A percentile compares a stretch with the other conserved stretches of the same genome.
Conservation (phyloP, 2,113 vertebrate species). For the Anguilla japonica region DNA sequence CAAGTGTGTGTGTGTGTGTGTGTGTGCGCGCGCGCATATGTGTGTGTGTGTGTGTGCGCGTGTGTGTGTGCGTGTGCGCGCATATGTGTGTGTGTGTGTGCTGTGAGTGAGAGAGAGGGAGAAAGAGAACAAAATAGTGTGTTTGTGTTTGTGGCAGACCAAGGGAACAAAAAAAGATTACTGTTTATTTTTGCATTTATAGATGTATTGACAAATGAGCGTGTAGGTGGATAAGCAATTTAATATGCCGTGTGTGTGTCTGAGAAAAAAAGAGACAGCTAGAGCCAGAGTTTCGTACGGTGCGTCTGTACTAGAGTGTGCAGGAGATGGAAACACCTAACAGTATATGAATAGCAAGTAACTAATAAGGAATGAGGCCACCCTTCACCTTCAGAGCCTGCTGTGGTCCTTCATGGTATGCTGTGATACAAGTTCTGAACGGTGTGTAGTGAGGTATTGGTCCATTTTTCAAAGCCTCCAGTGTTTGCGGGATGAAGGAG, state of each 20-base stretch:
- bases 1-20: background rate
- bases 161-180: background rate
- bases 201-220: background rate
- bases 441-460: too few relatives aligned
- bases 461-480: too few relatives aligned
- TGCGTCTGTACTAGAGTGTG: background rate
- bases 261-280: background rate
- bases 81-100: background rate
- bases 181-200: background rate
- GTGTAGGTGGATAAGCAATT: background rate
- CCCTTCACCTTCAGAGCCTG: too few relatives aligned
- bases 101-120: background rate
- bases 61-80: background rate
- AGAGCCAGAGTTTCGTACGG: background rate
- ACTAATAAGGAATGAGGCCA: too few relatives aligned
- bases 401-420: too few relatives aligned
- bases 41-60: background rate
- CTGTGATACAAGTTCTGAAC: too few relatives aligned
- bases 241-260: background rate
- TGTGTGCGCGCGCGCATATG: too few relatives aligned
- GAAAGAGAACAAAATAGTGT: background rate
- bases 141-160: background rate
- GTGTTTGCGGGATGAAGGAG: too few relatives aligned
- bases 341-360: too few relatives aligned
- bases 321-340: too few relatives aligned